Conservation (phyloP, 1,140 invertebrate genomes). For the Metopolophium dirhodum region DNA sequence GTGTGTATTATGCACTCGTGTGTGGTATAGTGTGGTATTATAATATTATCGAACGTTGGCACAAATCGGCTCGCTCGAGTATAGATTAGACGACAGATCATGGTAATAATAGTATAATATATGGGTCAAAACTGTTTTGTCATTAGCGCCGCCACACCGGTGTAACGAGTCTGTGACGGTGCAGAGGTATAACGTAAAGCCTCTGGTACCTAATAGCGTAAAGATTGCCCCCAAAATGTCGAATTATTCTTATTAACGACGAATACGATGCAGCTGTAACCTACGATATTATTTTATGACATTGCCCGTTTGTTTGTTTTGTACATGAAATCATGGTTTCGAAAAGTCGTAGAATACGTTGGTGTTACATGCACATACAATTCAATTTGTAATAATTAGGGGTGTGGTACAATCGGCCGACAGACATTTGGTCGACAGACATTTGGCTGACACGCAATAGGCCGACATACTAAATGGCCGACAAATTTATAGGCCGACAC, state of each 20-base stretch:
- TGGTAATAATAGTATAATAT: conserved; percentile 2
- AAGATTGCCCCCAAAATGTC: not conserved
- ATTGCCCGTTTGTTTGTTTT: not conserved
- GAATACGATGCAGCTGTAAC: not conserved
- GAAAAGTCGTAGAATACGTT: too few species aligned
- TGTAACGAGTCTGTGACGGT: not conserved
- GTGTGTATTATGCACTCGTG: not conserved
- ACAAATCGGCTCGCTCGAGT: not conserved
- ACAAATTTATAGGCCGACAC: too few species aligned
- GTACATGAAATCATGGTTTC: not conserved
- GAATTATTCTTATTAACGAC: not conserved
- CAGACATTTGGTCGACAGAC: too few species aligned
- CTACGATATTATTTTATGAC: not conserved
- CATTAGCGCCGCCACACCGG: not conserved
- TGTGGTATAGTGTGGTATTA: not conserved
- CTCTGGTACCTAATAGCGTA: not conserved
- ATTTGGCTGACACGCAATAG: too few species aligned
- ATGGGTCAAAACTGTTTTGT: not conserved
- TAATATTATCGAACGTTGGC: not conserved
- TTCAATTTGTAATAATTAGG: not conserved
- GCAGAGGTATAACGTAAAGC: not conserved
- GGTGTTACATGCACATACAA: too few species aligned
- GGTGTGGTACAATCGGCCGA: too few species aligned
- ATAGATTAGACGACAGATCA: not conserved
- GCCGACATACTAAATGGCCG: too few species aligned